Evolutionary conservation across 1,140 invertebrate genomes (phyloP).

Genomic region (Drosophila nigromelanica): DNA sequence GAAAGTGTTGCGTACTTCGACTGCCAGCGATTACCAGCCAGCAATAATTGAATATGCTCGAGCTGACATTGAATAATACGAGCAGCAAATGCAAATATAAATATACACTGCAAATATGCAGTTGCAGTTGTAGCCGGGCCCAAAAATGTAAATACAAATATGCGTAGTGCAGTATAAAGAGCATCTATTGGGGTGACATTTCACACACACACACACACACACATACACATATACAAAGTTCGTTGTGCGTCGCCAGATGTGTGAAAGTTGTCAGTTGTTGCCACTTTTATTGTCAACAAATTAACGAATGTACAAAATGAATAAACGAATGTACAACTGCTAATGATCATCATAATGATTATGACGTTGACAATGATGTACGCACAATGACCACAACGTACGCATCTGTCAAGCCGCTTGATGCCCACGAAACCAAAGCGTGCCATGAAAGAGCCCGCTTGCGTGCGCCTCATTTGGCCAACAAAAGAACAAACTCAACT

Average conservation of each 20-base stretch:
- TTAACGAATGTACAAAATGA: conserved; percentile 50
- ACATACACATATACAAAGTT: not conserved
- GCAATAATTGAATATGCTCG: conserved; percentile 49
- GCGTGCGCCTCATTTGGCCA: conserved; percentile 45
- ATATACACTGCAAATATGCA: not conserved
- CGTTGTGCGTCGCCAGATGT: conserved; percentile 51
- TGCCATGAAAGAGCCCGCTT: conserved; percentile 53
- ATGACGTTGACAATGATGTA: conserved; percentile 22
- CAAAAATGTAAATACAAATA: conserved; percentile 11
- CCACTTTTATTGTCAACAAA: conserved; percentile 77
- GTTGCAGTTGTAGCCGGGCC: conserved; percentile 36
- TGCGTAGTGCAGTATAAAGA: conserved; percentile 14
- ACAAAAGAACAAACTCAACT: conserved; percentile 70
- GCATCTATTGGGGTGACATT: conserved; percentile 12
- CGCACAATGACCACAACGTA: conserved; percentile 37
- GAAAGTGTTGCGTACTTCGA: conserved; percentile 71
- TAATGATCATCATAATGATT: conserved; percentile 33
- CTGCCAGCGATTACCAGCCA: conserved; percentile 25
- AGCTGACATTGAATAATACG: conserved; percentile 77
- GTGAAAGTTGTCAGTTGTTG: conserved; percentile 76
- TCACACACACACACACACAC: conserved; percentile 22
- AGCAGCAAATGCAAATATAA: conserved; percentile 2
- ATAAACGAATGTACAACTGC: conserved; percentile 14
- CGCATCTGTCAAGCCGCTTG: conserved; percentile 38
- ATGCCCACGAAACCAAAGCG: conserved; percentile 30